Evolutionary conservation across 2,888 invertebrate genomes (phyloP).

Genomic region (Alcis repandata): DNA sequence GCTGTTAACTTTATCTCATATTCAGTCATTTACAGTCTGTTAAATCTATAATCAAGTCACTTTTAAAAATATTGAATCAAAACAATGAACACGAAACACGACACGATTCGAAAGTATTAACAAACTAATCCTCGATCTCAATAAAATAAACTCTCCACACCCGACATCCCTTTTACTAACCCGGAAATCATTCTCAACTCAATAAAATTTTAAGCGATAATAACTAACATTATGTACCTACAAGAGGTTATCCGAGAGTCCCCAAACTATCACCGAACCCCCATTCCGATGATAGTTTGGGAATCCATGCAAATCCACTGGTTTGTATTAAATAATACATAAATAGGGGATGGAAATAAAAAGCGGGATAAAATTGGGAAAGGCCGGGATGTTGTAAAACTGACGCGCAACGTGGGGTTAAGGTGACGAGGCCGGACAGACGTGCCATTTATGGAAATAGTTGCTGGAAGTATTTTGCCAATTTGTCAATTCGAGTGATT

Average conservation of each 20-base stretch:
- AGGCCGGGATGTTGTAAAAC: constrained; percentile 49
- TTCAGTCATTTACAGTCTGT: no score
- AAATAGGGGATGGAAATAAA: constrained; percentile 75
- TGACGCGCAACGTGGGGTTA: constrained; percentile 28
- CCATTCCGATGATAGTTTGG: constrained; percentile 39
- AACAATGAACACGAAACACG: background rate
- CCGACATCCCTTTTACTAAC: constrained; percentile 24
- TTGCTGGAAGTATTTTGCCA: background rate
- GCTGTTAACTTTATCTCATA: no score
- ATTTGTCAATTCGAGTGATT: background rate
- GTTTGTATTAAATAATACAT: constrained; percentile 81
- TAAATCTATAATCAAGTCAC: background rate
- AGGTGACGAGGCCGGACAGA: constrained; percentile 28
- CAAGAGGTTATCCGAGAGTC: constrained; percentile 53
- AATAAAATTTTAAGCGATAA: constrained; percentile 65
- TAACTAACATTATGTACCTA: constrained; percentile 55
- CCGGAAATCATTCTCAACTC: constrained; percentile 56
- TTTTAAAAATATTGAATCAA: background rate
- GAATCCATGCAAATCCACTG: constrained; percentile 77
- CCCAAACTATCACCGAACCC: constrained; percentile 54
- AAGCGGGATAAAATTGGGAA: constrained; percentile 78
- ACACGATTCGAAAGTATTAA: background rate
- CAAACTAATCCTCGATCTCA: constrained; percentile 21
- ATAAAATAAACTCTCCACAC: constrained; percentile 35
- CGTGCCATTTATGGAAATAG: constrained; percentile 15